These are phyloP conservation scores for Hemicrepidius hirtus DNA, from an alignment of 2,888 invertebrate species.

Conservation along the genomic window DNA sequence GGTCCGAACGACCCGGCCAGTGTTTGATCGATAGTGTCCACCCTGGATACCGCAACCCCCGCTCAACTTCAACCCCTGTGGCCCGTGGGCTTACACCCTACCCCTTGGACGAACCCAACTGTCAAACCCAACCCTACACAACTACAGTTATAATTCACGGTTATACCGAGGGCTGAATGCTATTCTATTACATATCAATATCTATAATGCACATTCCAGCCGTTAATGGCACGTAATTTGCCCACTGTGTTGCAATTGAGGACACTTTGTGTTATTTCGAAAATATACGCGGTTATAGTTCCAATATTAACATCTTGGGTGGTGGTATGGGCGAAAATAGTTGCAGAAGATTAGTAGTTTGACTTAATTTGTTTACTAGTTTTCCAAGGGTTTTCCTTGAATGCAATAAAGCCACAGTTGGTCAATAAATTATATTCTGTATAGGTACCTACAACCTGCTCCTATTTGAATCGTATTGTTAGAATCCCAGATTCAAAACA, in stretches of 20 bases:
- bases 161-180: slow-evolving; percentile 45
- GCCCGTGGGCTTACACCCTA: slow-evolving; percentile 47
- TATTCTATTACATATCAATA: slow-evolving; percentile 52
- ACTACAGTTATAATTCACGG: slow-evolving; percentile 60
- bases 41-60: slow-evolving; percentile 66
- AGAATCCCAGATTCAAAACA: no score
- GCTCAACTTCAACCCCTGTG: slow-evolving; percentile 47
- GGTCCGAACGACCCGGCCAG: slow-evolving; percentile 63
- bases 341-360: neutral
- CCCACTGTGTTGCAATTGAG: slow-evolving; percentile 36
- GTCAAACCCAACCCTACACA: slow-evolving; percentile 60
- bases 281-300: slow-evolving; percentile 4
- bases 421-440: neutral
- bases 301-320: neutral
- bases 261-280: neutral
- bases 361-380: slow-evolving; percentile 19
- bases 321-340: neutral
- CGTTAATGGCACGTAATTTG: slow-evolving; percentile 51
- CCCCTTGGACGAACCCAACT: slow-evolving; percentile 56
- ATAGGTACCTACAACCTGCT: neutral
- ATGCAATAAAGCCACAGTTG: neutral
- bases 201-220: slow-evolving; percentile 49
- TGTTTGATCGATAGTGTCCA: slow-evolving; percentile 71
- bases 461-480: neutral
- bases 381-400: neutral